These are phyloP conservation scores for Drosophila kambysellisi DNA, from an alignment of 2,888 invertebrate species.

Conservation along the genomic window DNA sequence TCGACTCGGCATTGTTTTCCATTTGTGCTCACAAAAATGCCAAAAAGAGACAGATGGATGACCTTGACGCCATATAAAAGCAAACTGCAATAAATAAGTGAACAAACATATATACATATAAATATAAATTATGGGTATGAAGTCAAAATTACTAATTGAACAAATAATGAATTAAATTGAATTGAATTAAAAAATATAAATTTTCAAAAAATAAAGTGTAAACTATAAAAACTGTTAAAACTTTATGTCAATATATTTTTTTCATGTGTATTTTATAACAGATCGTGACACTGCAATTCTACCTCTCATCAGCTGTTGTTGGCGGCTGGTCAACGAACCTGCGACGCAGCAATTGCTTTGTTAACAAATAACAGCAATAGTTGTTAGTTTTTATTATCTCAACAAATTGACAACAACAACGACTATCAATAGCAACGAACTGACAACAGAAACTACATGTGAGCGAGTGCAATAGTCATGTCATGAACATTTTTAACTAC, in stretches of 20 bases:
- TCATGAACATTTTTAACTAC: slow-evolving; percentile 42
- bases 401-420: slow-evolving; percentile 53
- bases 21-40: slow-evolving; percentile 35
- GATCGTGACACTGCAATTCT: slow-evolving; percentile 38
- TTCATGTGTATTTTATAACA: slow-evolving; percentile 5
- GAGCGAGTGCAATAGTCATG: slow-evolving; percentile 31
- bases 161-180: not conserved
- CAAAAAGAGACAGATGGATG: slow-evolving; percentile 42
- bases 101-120: not conserved
- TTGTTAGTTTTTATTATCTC: slow-evolving; percentile 65
- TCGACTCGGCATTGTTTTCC: slow-evolving; percentile 23
- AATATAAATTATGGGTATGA: not conserved
- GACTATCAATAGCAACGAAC: slow-evolving; percentile 21
- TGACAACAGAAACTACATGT: slow-evolving; percentile 28
- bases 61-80: slow-evolving; percentile 35
- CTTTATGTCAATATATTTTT: slow-evolving; percentile 2
- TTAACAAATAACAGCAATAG: slow-evolving; percentile 50
- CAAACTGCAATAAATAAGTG: slow-evolving; percentile 26
- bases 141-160: not conserved
- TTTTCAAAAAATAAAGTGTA: not conserved
- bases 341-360: slow-evolving; percentile 41
- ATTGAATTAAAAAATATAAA: not conserved
- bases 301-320: slow-evolving; percentile 22
- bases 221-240: not conserved
- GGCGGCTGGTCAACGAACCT: slow-evolving; percentile 65